These are phyloP conservation scores for Mongoloraphidia duomilia DNA, from an alignment of 2,888 invertebrate genomes.

Conservation along the genomic window DNA sequence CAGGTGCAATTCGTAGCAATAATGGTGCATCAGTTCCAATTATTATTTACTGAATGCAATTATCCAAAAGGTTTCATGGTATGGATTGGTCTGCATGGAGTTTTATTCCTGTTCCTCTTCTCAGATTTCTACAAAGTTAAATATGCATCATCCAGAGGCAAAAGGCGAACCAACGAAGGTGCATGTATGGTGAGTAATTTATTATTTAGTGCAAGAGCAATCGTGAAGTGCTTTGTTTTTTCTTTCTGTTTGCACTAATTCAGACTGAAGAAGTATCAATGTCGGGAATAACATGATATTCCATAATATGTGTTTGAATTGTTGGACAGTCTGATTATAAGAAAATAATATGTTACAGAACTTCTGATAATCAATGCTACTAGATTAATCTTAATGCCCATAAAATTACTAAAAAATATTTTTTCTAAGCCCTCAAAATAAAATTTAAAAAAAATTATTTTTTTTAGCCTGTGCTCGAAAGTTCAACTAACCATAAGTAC, in stretches of 20 bases:
- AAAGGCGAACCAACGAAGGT: slow-evolving; percentile 25
- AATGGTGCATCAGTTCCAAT: slow-evolving; percentile 81
- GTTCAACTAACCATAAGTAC: slow-evolving; percentile 15
- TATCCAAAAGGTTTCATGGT: slow-evolving; percentile 83
- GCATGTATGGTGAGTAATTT: slow-evolving; percentile 55
- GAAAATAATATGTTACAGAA: background rate
- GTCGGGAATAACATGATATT: too few species aligned
- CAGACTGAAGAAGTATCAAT: too few species aligned
- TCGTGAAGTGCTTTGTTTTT: too few species aligned
- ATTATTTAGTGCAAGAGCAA: slow-evolving; percentile 1
- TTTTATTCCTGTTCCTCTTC: slow-evolving; percentile 87
- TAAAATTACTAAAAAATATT: background rate
- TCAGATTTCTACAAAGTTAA: slow-evolving; percentile 85
- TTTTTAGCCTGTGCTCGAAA: slow-evolving; percentile 47
- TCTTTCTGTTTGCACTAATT: too few species aligned
- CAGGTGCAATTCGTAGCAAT: slow-evolving; percentile 88
- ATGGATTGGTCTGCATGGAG: slow-evolving; percentile 90
- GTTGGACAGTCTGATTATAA: too few species aligned
- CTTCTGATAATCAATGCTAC: background rate
- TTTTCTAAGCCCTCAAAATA: background rate
- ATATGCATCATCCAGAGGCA: slow-evolving; percentile 36
- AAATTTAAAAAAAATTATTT: slow-evolving; percentile 1
- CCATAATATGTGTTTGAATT: too few species aligned
- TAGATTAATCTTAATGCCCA: background rate
- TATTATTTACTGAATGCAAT: slow-evolving; percentile 78